phyloP scores from a whole-genome alignment of 2,113 vertebrate species.

The Toxostoma redivivum region DNA sequence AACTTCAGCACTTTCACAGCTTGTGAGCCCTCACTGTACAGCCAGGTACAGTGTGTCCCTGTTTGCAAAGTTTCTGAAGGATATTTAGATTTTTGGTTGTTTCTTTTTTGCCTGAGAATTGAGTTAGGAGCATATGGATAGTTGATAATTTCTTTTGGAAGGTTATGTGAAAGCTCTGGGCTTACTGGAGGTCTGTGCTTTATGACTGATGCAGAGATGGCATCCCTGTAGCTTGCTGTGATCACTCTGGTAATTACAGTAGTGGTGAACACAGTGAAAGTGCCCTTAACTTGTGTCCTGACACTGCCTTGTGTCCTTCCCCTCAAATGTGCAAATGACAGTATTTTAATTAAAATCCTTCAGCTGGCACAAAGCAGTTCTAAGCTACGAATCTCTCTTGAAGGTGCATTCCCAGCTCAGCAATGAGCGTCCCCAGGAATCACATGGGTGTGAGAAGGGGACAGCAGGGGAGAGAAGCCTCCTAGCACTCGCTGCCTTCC shows the following conservation, averaged over 20 bases:
- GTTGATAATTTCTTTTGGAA: not conserved
- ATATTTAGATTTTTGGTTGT: not conserved
- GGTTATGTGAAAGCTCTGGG: not conserved
- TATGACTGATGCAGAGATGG: not conserved
- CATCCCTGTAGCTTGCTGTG: not conserved
- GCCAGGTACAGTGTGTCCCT: not conserved
- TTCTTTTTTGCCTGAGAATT: not conserved
- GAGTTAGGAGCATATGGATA: not conserved
- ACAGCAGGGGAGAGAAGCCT: not conserved
- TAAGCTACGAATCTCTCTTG: not conserved
- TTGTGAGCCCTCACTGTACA: not conserved
- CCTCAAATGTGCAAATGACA: slow-evolving; percentile 27
- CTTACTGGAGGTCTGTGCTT: not conserved
- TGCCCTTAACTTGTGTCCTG: slow-evolving; percentile 29
- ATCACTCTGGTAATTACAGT: not conserved
- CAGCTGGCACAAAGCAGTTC: slow-evolving; percentile 6
- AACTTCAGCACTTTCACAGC: not conserved
- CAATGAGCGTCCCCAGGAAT: not conserved
- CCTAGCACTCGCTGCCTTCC: not conserved
- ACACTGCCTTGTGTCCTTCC: slow-evolving; percentile 30
- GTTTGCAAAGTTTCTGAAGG: not conserved
- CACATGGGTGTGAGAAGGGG: rapidly evolving
- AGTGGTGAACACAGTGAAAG: slow-evolving; percentile 23
- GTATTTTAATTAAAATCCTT: slow-evolving; percentile 60
- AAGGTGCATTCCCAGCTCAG: not conserved